Conservation (phyloP, 2,888 invertebrate species). For the Dryobotodes eremita region DNA sequence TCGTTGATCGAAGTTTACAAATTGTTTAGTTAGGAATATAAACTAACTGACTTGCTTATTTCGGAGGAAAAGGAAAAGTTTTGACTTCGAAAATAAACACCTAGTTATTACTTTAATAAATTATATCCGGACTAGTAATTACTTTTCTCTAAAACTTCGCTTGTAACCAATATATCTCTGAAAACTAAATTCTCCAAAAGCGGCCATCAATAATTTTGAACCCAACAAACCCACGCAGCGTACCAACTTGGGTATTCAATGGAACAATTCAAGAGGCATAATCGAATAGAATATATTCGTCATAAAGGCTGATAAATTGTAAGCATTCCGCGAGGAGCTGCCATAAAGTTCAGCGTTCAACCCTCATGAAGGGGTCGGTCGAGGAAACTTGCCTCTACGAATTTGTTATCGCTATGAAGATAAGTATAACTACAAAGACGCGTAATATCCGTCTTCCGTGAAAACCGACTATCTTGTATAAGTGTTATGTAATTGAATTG, state of each 20-base stretch:
- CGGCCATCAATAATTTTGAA: slow-evolving; percentile 29
- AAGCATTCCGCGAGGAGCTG: slow-evolving; percentile 64
- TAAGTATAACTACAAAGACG: slow-evolving; percentile 62
- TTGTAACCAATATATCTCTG: slow-evolving; percentile 3
- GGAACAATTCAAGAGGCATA: slow-evolving; percentile 67
- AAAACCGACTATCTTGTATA: slow-evolving; percentile 55
- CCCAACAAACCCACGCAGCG: slow-evolving; percentile 36
- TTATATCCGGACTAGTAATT: neutral
- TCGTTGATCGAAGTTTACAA: slow-evolving; percentile 9
- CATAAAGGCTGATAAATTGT: slow-evolving; percentile 71
- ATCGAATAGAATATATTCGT: slow-evolving; percentile 72
- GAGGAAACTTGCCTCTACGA: slow-evolving; percentile 66
- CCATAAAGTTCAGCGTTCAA: slow-evolving; percentile 67
- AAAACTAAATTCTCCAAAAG: slow-evolving; percentile 17
- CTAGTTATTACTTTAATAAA: no score
- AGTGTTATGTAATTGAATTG: slow-evolving; percentile 64
- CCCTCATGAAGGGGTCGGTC: slow-evolving; percentile 65
- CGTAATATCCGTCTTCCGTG: slow-evolving; percentile 51
- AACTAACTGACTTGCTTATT: neutral
- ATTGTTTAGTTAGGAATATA: neutral
- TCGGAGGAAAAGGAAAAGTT: neutral
- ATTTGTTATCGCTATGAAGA: slow-evolving; percentile 64
- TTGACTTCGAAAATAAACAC: neutral
- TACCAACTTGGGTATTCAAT: slow-evolving; percentile 60
- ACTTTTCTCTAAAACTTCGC: neutral